phyloP scores from a whole-genome alignment of 2,888 invertebrate genomes.

The Schizaphis graminum region DNA sequence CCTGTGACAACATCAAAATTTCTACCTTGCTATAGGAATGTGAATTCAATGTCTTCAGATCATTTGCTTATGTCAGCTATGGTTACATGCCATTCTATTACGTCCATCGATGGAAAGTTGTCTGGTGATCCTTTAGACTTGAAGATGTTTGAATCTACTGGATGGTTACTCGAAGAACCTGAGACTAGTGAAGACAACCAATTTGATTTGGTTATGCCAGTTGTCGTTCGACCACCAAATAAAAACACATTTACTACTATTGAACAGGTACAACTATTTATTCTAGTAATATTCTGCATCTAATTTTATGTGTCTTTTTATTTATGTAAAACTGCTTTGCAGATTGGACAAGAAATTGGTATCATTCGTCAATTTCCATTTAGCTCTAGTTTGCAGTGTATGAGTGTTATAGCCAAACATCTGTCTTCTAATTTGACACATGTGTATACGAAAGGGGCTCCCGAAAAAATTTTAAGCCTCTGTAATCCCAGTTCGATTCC shows the following conservation, averaged over 20 bases:
- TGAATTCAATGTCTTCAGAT: constrained; percentile 73
- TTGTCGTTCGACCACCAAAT: constrained; percentile 80
- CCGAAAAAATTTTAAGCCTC: constrained; percentile 89
- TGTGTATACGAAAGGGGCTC: constrained; percentile 92
- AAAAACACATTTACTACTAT: constrained; percentile 59
- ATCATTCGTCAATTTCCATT: constrained; percentile 90
- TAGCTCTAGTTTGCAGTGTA: constrained; percentile 88
- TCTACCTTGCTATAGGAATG: constrained; percentile 73
- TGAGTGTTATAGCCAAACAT: constrained; percentile 88
- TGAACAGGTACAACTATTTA: constrained; percentile 51
- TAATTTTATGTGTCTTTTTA: background rate
- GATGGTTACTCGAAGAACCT: constrained; percentile 91
- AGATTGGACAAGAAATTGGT: constrained; percentile 80
- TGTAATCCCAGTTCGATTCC: constrained; percentile 83
- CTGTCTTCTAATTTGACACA: constrained; percentile 82
- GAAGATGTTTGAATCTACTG: constrained; percentile 97
- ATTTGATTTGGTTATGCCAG: constrained; percentile 89
- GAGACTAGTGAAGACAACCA: constrained; percentile 86
- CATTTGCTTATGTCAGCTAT: constrained; percentile 79
- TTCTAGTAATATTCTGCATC: background rate
- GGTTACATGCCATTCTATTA: constrained; percentile 94
- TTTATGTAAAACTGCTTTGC: constrained; percentile 59
- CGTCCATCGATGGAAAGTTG: constrained; percentile 87
- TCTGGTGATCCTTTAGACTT: constrained; percentile 96
- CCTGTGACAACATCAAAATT: constrained; percentile 74